Conservation (phyloP, 2,888 invertebrate species). For the Drosophila antonietae region DNA sequence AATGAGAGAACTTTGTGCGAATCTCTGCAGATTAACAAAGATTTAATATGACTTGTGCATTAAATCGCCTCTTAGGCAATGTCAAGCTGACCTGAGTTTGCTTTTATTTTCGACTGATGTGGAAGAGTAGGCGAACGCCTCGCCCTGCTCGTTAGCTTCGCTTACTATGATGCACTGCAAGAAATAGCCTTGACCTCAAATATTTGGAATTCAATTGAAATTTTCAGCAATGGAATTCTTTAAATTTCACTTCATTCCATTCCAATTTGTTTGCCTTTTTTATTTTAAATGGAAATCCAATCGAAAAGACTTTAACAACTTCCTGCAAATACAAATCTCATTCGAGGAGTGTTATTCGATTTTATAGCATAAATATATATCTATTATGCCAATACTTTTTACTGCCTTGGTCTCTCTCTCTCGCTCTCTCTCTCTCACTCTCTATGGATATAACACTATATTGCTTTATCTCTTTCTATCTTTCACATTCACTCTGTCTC, state of each 20-base stretch:
- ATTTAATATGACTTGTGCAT: not conserved
- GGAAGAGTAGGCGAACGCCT: not conserved
- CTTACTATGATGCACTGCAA: not conserved
- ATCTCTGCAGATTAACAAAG: conserved; percentile 8
- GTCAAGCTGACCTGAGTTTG: not conserved
- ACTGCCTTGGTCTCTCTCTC: too few species aligned
- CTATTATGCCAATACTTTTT: not conserved
- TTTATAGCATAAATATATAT: not conserved
- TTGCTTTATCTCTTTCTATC: not conserved
- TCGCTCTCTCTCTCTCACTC: too few species aligned
- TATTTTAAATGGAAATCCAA: not conserved
- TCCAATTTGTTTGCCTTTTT: not conserved
- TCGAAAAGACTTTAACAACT: not conserved
- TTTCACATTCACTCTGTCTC: too few species aligned
- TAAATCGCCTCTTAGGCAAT: not conserved
- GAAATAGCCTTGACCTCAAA: not conserved
- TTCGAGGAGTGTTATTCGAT: not conserved
- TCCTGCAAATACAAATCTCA: not conserved
- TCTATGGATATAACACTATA: not conserved
- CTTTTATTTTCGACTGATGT: not conserved
- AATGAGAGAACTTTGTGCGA: not conserved
- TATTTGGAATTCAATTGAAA: not conserved
- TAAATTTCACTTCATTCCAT: not conserved
- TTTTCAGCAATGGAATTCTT: not conserved
- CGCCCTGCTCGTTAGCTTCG: not conserved